Evolutionary conservation across 2,797 vertebrate species (phyloP), one percentile per base, ranked within the genome.

Genomic region (Cephalopachus bancanus): DNA sequence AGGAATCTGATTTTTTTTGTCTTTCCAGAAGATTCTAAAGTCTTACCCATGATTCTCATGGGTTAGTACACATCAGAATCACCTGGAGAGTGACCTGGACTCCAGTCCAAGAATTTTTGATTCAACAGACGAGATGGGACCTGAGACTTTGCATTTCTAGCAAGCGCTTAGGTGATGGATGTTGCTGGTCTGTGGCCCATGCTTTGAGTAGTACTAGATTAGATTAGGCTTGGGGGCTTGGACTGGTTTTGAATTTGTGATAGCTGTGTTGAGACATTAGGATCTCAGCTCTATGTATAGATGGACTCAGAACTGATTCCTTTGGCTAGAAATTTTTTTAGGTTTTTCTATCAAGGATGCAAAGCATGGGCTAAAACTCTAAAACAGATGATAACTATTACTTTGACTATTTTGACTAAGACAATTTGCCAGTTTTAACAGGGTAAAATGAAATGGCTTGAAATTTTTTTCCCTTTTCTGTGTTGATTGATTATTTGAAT

Each of bases 401-500:
- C 28, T 96, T 94, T 92, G 53, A 57, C n/a, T 53, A 26, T 94
- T 85, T 94, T 87, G 57, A 94, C 72, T 85, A 92, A 84, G 78
- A 92, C 19, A 83, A 24, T 33, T 87, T 65, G 3, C 65, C 69
- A 93, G 72, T 91, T 88, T 95, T 95, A 78, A 85, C 53, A 71
- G 69, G 28, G n/a, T 80, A 8, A 89, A 93, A 85, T 94, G 74
- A 97, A 93, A 69, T 79, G 51, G 57, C 57, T 64, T 91, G 83
- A 69, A 37, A 49, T 28, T 44, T 64, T 44, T 37, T 20, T 4
- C 1, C 3, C 16, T 86, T 84, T 22, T 93, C 74, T 90, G 3
- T 91, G 22, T 85, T 90, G 37, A 76, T 91, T 60, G 57, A 49
- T 62, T 93, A 57, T 37, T 81, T 55, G 49, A 85, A 85, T 85